Evolutionary conservation across 2,888 invertebrate genomes (phyloP).

Genomic region (Drosophila kuntzei): DNA sequence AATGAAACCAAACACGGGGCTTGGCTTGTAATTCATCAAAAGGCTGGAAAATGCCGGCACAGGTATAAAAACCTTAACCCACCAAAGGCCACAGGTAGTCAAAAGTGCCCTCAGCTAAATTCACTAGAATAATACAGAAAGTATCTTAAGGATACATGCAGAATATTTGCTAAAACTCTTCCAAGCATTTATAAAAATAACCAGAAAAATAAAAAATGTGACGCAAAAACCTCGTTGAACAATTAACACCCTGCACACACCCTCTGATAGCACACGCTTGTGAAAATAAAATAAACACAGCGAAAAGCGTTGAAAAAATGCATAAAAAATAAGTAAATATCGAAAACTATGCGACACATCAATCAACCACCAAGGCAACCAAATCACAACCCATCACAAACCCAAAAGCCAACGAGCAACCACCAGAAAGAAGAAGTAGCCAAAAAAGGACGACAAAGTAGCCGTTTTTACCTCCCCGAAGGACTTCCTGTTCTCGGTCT

Average conservation of each 20-base stretch:
- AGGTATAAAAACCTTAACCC: conserved; percentile 70
- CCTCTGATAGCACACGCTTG: not conserved
- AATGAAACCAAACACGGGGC: conserved; percentile 48
- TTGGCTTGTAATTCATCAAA: conserved; percentile 73
- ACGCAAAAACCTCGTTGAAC: not conserved
- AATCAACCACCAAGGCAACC: conserved; percentile 78
- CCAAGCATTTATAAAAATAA: not conserved
- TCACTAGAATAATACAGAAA: conserved; percentile 1
- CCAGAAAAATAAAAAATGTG: not conserved
- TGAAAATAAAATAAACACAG: not conserved
- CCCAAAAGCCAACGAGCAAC: conserved; percentile 45
- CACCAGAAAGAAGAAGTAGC: conserved; percentile 28
- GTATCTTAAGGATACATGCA: not conserved
- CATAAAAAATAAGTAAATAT: conserved; percentile 24
- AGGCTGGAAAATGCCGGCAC: conserved; percentile 52
- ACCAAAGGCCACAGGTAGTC: conserved; percentile 59
- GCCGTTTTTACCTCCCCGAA: conserved; percentile 39
- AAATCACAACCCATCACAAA: conserved; percentile 72
- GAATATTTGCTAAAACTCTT: not conserved
- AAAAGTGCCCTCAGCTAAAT: conserved; percentile 11
- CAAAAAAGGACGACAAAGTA: conserved; percentile 48
- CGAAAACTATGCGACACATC: conserved; percentile 61
- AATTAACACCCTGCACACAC: conserved; percentile 5
- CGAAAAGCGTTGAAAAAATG: conserved; percentile 1
- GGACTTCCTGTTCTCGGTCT: conserved; percentile 62